Conservation (phyloP, 2,888 invertebrate species). For the Chromoteleia sp. region DNA sequence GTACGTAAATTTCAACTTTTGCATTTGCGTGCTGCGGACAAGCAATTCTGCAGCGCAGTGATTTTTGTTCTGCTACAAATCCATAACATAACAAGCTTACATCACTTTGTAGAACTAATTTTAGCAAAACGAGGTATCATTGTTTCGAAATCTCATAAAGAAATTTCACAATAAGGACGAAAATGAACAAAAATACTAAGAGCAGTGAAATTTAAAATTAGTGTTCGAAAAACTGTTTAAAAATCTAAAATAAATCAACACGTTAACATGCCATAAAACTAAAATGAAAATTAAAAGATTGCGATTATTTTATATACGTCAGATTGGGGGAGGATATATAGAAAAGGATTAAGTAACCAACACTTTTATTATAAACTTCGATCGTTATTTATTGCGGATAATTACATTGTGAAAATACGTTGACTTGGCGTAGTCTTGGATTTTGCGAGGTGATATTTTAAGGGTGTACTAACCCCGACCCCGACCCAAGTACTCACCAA, state of each 20-base stretch:
- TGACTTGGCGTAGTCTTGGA: slow-evolving; percentile 61
- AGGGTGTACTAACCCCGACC: slow-evolving; percentile 76
- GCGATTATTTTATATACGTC: too few species aligned
- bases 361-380: not conserved
- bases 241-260: too few species aligned
- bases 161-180: too few species aligned
- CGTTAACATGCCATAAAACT: too few species aligned
- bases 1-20: slow-evolving; percentile 69
- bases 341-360: too few species aligned
- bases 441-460: slow-evolving; percentile 82
- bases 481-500: slow-evolving; percentile 55
- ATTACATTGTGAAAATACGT: slow-evolving; percentile 53
- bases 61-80: slow-evolving; percentile 56
- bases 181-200: too few species aligned
- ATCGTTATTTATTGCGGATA: slow-evolving; percentile 43
- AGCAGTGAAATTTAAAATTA: too few species aligned
- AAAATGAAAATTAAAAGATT: too few species aligned
- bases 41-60: slow-evolving; percentile 50
- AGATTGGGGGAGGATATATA: too few species aligned
- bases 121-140: slow-evolving; percentile 39
- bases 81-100: slow-evolving; percentile 54
- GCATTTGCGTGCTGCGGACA: slow-evolving; percentile 58
- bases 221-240: too few species aligned
- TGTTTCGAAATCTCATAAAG: not conserved
- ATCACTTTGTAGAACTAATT: slow-evolving; percentile 38